Evolutionary conservation across 2,888 invertebrate genomes (phyloP), one percentile per base, ranked within the genome.

Genomic region (Callosobruchus maculatus): DNA sequence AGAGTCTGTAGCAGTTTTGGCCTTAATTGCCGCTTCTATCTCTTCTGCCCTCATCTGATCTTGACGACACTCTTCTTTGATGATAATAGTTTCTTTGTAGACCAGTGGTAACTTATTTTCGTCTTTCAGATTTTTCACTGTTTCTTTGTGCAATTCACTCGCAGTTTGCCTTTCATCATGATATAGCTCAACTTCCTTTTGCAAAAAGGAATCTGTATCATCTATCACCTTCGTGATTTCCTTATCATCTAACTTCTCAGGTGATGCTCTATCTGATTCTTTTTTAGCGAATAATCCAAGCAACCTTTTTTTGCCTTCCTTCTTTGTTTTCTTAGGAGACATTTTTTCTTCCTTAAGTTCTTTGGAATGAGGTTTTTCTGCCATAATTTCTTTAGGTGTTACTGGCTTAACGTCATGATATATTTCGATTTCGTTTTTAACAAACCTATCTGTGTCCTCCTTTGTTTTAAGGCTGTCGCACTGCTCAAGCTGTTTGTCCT

Each of bases 381-480:
- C 31, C 9, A 20, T 21, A 21, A 20, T 13, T 13, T 13, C 49
- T 18, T 73, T 71, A 26, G n/a, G 68, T 22, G 75, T 31, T 22
- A 75, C 20, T 9, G 80, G 81, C 71, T 78, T 77, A 20, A 74
- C 77, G 72, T 79, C 78, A 70, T 80, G 76, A 68, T 77, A 79
- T 73, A 72, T 77, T 20, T 74, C 74, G 1, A 78, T 70, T 69
- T 80, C 80, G 31, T 75, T 70, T 49, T 72, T 75, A 13, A 79
- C 26, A 67, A 80, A 80, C 13, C 71, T 72, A 31, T 75, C 73
- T 4, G 76, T 73, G 0, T 73, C 70, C 74, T 75, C 72, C 76
- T 69, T 73, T 30, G 70, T 18, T 70, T 73, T 21, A 21, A 68
- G 18, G 21, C 20, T 67, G 18, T 26, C 22, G 7, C 30, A 31